Evolutionary conservation across 2,888 invertebrate genomes (phyloP), one percentile per base, ranked within the genome.

Genomic region (Hylaea fasciaria): DNA sequence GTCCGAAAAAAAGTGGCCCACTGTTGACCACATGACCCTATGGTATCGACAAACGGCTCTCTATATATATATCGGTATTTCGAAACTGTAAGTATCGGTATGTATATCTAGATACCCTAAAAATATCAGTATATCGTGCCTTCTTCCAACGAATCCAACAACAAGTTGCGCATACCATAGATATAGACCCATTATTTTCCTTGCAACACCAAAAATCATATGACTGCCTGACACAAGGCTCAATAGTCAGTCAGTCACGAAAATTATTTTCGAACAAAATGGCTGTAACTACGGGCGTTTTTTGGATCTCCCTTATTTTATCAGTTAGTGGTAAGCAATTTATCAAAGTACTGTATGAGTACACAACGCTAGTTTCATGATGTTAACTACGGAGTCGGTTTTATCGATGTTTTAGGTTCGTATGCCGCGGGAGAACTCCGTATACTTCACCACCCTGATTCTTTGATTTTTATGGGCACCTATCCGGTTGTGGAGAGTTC

Each of bases 381-480:
- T 37, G 0, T 0, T 8, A 28, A 13, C 11, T 32, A 32, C 22
- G 41, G 40, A 41, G 8, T 45, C 28, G 7, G n/a, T 53, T 13
- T 56, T 39, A 44, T 16, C 44, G 45, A 50, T 60, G 50, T 78
- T 83, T 64, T 78, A 93, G 82, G 87, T 86, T 93, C 90, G 0
- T 86, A 93, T 77, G 95, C 93, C 47, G 89, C 83, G 64, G 95
- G 95, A 45, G 95, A 96, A 84, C 93, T 97, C 60, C 93, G 93
- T 46, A 86, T 97, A 57, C 86, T 96, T 57, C 94, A 95, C 77
- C 93, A 93, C 72, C 96, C 97, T 14, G 87, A 93, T 54, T 95
- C 95, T 70, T 86, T 96, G 44, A 85, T 89, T 64, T 96, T 97
- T 84, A 91, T 94, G 72, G 96, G 96, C 56, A 93, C 94, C 65